Evolutionary conservation across 2,797 vertebrate genomes (phyloP), one percentile per base, ranked within the genome.

Genomic region (Rhabdophis nuchalis): DNA sequence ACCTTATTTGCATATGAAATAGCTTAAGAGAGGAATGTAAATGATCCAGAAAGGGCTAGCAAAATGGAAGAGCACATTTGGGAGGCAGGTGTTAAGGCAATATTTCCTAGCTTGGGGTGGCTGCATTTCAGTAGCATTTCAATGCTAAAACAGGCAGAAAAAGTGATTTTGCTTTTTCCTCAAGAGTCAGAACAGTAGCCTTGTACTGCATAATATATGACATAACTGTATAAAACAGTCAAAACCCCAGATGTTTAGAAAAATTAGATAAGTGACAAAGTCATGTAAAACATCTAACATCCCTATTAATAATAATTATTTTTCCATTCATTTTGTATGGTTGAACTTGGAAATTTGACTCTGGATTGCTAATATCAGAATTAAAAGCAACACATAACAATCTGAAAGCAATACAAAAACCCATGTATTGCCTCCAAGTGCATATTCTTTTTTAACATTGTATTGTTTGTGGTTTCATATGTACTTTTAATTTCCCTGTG

Each of bases 1-100:
- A 56, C 85, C 61, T 57, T 92, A 91, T 93, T 91, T 89, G 82
- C 53, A 92, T 91, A 82, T 91, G 91, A 91, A 93, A 89, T 89
- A n/a, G 77, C 18, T 56, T 82, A 82, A 89, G 61, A 87, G 29
- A 86, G 72, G 72, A n/a, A 90, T 88, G 89, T 88, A 91, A 90
- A 91, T 77, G 77, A 92, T 92, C 41, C 86, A 90, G 91, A 87
- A 27, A 56, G 41, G 89, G 72, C 1, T 85, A 85, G 56, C 87
- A 91, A 91, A 82, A 27, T 89, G 61, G 50, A 72, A 36, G n/a
- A 58, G 86, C n/a, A 52, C 36, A 77, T 13, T 87, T 56, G 18
- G 54, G 58, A 91, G 4, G 12, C 61, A 91, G 58, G 85, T 92
- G 61, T 0, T 5, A 93, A 92, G 23, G 46, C 20, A 64, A 87